phyloP scores from a whole-genome alignment of 2,113 vertebrate genomes.

The Theristicus caerulescens region DNA sequence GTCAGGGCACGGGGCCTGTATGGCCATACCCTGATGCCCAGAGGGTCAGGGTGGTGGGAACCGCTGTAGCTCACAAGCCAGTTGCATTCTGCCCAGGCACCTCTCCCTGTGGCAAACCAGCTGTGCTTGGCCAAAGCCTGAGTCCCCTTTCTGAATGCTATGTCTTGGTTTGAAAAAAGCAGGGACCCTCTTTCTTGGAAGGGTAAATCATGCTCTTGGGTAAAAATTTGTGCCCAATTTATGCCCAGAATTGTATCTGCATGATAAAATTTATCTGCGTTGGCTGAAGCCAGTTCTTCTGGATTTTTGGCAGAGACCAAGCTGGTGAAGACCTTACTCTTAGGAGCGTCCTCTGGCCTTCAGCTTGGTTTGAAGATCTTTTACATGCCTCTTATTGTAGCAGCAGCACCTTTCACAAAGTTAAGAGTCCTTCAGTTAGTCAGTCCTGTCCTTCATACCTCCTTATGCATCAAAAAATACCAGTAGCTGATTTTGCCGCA shows the following conservation, averaged over 20 bases:
- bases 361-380: background rate
- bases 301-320: background rate
- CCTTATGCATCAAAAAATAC: background rate
- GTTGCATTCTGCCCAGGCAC: background rate
- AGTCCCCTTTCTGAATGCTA: background rate
- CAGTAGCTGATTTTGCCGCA: fast-evolving
- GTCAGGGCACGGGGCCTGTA: too few species aligned
- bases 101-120: background rate
- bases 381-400: background rate
- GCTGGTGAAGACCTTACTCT: background rate
- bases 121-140: background rate
- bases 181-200: background rate
- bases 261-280: background rate
- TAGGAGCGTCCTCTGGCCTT: background rate
- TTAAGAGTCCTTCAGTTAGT: background rate
- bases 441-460: background rate
- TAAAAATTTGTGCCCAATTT: background rate
- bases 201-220: background rate
- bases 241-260: background rate
- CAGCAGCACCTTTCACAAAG: background rate
- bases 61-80: background rate
- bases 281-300: background rate
- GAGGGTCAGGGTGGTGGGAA: background rate
- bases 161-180: background rate
- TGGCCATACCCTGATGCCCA: background rate